Base-by-base conservation (phyloP, 2,113 vertebrate species). In the Erpornis zantholeuca region DNA sequence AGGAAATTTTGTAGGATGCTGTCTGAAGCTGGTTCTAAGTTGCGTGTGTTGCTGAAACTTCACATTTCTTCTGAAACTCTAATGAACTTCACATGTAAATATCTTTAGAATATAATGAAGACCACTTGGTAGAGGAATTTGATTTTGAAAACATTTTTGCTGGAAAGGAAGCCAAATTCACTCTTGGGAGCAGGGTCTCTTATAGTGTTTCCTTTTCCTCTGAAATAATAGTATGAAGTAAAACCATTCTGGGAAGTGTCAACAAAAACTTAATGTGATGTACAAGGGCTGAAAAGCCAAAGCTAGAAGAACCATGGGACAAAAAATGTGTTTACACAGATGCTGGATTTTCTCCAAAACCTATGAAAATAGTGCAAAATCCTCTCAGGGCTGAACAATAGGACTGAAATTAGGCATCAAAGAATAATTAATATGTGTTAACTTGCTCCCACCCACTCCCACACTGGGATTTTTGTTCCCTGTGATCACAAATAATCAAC, bases 141-240 rank as follows among this genome's bases (percentile, higher is more conserved):
- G 86, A 69, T 78, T 94, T 60, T 78, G 53, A 66, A 94, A 95
- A 73, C 11, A 65, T 29, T 94, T 92, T 88, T 80, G 15, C 90
- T 83, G 79, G 79, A 96, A 96, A 91, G 89, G 86, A 96, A 96
- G 45, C n/a, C 27, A 72, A 89, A 89, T 83, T 89, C 50, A 65
- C 66, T 79, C 91, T 21, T 90, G 86, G 80, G 93, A 95, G 63
- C 6, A 5, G 33, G 54, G 42, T 87, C 63, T 87, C 65, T 69
- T 63, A 52, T 44, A 71, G 64, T 86, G 54, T 66, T 97, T 94
- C 90, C 92, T 94, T 82, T 96, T 94, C 89, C 93, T 92, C 75
- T 95, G 50, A 89, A 96, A 95, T 95, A 94, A 91, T 38, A 79
- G 65, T 47, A 61, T 50, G 79, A 91, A 94, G 70, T 76, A 91